A percentile compares a stretch with the other conserved stretches of the same genome.
These are phyloP conservation scores for Diabrotica virgifera DNA, from an alignment of 1,140 invertebrate genomes.

Conservation along the genomic window DNA sequence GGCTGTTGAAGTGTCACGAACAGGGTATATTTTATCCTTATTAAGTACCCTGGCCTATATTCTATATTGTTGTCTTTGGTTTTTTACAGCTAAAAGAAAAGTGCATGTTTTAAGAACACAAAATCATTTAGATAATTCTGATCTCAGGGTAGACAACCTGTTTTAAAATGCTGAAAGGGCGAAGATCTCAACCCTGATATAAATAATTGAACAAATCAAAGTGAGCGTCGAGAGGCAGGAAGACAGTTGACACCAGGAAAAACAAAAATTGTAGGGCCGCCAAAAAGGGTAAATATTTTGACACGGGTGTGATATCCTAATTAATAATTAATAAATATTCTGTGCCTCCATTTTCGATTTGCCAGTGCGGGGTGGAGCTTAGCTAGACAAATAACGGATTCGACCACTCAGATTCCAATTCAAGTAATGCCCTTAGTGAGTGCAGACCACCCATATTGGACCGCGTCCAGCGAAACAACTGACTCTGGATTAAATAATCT, in stretches of 20 bases:
- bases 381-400: not conserved
- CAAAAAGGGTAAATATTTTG: constrained; percentile 1
- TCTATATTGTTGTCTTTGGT: no score
- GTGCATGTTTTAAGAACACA: no score
- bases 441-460: not conserved
- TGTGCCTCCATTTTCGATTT: not conserved
- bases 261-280: not conserved
- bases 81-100: no score
- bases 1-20: no score
- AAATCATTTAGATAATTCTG: no score
- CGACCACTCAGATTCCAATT: not conserved
- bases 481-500: not conserved
- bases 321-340: not conserved
- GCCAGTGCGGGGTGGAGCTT: not conserved
- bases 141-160: no score
- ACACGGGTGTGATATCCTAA: not conserved
- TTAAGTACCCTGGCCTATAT: no score
- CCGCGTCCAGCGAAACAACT: not conserved
- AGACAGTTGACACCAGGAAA: not conserved
- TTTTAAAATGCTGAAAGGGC: no score
- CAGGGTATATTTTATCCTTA: no score
- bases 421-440: constrained; percentile 1
- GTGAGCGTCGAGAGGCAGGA: not conserved
- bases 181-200: not conserved
- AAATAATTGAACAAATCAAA: not conserved